phyloP scores from a whole-genome alignment of 2,113 vertebrate genomes.

The Burhinus bistriatus region DNA sequence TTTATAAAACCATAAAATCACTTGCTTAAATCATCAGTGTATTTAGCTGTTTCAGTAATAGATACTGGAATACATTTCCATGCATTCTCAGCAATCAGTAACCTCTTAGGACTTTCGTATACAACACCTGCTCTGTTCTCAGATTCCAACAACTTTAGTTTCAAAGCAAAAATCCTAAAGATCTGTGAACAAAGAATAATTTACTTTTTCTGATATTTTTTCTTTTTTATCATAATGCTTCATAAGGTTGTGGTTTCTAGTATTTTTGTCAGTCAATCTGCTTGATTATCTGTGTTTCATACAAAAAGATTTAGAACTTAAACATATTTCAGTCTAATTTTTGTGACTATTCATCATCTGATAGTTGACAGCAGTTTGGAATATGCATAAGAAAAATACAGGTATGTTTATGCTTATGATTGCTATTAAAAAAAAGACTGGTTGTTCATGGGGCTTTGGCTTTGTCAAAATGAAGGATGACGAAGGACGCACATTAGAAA shows the following conservation, averaged over 20 bases:
- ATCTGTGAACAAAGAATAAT: background rate
- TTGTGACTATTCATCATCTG: background rate
- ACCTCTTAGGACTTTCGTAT: background rate
- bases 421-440: background rate
- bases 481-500: background rate
- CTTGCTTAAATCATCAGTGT: background rate
- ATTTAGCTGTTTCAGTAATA: background rate
- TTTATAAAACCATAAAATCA: conserved; percentile 34
- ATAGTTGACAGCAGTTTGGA: background rate
- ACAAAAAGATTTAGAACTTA: background rate
- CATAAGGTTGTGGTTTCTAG: background rate
- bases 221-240: background rate
- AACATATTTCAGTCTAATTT: background rate
- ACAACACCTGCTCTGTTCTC: background rate
- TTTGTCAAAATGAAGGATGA: background rate
- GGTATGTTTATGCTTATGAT: background rate
- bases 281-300: background rate
- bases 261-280: background rate
- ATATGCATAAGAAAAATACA: background rate
- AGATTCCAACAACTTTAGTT: background rate
- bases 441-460: background rate
- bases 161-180: conserved; percentile 30
- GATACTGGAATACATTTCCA: background rate
- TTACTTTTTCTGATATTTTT: background rate
- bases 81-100: background rate